phyloP scores from a whole-genome alignment of 2,113 vertebrate genomes.

The Antechinus flavipes region DNA sequence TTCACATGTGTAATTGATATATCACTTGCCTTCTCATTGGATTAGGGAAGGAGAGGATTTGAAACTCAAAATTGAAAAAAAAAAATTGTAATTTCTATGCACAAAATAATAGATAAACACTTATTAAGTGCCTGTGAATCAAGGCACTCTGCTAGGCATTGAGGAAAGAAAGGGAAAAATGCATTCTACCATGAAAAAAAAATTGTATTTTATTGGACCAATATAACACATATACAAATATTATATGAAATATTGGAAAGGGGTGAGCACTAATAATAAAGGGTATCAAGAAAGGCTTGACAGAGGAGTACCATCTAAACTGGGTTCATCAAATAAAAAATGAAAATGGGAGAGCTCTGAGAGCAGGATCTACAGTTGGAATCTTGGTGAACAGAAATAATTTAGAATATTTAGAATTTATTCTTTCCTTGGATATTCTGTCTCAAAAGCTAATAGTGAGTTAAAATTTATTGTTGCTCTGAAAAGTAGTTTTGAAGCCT shows the following conservation, averaged over 20 bases:
- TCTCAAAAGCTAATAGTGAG: background rate
- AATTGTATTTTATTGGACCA: background rate
- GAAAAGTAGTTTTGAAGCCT: background rate
- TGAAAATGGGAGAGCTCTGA: too few relatives aligned
- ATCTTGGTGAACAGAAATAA: background rate
- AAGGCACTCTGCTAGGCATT: background rate
- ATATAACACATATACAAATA: background rate
- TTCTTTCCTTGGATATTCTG: background rate
- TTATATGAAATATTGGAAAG: background rate
- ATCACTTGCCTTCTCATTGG: background rate
- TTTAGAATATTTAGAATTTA: background rate
- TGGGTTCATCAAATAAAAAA: too few relatives aligned
- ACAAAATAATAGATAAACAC: background rate
- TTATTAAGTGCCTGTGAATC: background rate
- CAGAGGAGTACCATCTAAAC: background rate
- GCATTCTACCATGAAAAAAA: background rate
- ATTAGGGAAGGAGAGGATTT: background rate
- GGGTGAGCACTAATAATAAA: background rate
- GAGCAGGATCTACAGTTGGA: background rate
- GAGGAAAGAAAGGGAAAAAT: background rate
- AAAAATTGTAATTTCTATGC: background rate
- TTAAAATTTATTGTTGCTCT: constrained; percentile 1
- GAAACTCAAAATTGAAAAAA: background rate
- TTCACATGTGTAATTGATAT: background rate
- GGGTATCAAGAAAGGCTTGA: background rate